Evolutionary conservation across 2,888 invertebrate species (phyloP).

Genomic region (Ornithoptera priamus): DNA sequence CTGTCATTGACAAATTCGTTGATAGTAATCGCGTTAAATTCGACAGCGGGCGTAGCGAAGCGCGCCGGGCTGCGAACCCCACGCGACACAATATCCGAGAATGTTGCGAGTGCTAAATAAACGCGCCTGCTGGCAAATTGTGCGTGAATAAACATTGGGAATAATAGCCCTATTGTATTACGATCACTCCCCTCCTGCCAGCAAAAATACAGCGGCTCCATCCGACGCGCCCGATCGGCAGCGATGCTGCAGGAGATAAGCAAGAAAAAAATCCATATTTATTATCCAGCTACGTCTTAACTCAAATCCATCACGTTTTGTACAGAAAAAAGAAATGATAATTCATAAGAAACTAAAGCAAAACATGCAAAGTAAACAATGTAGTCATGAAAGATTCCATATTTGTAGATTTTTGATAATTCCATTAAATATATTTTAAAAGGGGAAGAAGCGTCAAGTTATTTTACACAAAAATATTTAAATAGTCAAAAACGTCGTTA

Average conservation of each 20-base stretch:
- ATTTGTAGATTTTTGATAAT: too few relatives aligned
- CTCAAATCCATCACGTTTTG: neutral
- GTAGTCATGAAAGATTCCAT: too few relatives aligned
- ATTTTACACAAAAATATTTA: too few relatives aligned
- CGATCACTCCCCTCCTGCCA: slow-evolving; percentile 40
- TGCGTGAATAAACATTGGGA: slow-evolving; percentile 74
- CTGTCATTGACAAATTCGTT: slow-evolving; percentile 20
- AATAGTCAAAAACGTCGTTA: too few relatives aligned
- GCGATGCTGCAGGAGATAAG: slow-evolving; percentile 27
- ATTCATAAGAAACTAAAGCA: too few relatives aligned
- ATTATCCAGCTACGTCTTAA: slow-evolving; percentile 15
- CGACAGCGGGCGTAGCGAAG: slow-evolving; percentile 25
- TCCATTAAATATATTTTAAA: too few relatives aligned
- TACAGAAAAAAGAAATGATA: too few relatives aligned
- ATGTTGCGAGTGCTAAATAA: slow-evolving; percentile 73
- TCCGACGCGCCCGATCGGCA: slow-evolving; percentile 39
- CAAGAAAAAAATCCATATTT: slow-evolving; percentile 10
- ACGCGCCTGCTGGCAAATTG: slow-evolving; percentile 70
- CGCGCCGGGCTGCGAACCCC: slow-evolving; percentile 27
- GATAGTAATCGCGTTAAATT: slow-evolving; percentile 34
- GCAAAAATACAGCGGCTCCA: slow-evolving; percentile 34
- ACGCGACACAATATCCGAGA: slow-evolving; percentile 37
- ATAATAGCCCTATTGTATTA: slow-evolving; percentile 76
- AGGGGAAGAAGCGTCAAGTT: too few relatives aligned
- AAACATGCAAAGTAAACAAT: too few relatives aligned